Base-by-base conservation (phyloP, 2,113 vertebrate species). In the Polypterus senegalus region DNA sequence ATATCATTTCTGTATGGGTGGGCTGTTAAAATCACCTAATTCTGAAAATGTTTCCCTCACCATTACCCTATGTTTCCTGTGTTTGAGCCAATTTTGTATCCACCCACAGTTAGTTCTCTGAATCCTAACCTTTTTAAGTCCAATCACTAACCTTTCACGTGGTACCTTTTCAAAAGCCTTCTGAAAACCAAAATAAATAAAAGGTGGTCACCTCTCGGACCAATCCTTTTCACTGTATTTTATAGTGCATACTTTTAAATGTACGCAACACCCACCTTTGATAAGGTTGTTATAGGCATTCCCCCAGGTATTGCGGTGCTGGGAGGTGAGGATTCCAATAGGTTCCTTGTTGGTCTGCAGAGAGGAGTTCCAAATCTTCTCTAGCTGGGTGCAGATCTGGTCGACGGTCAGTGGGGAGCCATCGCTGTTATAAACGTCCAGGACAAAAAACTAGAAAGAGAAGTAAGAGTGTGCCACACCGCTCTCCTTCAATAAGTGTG, bases 361-460 rank as follows among this genome's bases (percentile, higher is more conserved):
- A 1, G 96, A 99, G 0, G 92, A 92, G 70, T 94, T 97, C 94
- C 94, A 98, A 72, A 99, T 93, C 83, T 99, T 99, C 73, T 99
- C 95, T 72, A 99, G 72, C 78, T 98, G 95, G 73, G 76, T 77
- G 58, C 94, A 92, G 55, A 99, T 81, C 87, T 98, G 93, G 67
- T 97, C 92, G 0, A 88, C 73, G 0, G 92, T 97, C 58, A 99
- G 82, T 0, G 86, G 87, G 0, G 81, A 87, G 11, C 91, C 89
- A 0, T 97, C 89, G 1, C 90, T 95, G 82, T 91, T 89, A 78
- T 96, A 98, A 61, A 97, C 93, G 3, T 95, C 91, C 77, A 98
- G 68, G 65, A 94, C 83, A 54, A 99, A 99, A 73, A 97, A 99
- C 96, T 99, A 70, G 51, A 4, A 48, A 49, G 56, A 27, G 27